Percentiles rank a stretch among this genome's conserved stretches.
These are phyloP conservation scores for Rhinichthys osculus DNA, from an alignment of 2,797 vertebrate genomes.

Conservation along the genomic window DNA sequence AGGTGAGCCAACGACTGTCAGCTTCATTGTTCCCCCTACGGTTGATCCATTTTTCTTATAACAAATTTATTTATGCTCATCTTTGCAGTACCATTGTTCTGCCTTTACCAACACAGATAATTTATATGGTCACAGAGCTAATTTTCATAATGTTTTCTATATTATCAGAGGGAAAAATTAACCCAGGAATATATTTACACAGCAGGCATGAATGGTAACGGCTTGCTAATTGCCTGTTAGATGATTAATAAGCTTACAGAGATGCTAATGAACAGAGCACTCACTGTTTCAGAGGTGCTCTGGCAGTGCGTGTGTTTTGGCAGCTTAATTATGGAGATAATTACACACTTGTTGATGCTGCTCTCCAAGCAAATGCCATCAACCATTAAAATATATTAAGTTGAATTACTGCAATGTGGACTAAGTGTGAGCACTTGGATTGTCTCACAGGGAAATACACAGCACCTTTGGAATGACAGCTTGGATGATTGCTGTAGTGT, in stretches of 20 bases:
- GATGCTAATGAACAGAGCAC: constrained; percentile 97
- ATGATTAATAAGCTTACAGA: constrained; percentile 99
- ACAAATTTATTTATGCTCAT: constrained; percentile 59
- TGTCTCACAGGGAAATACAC: constrained; percentile 61
- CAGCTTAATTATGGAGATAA: constrained; percentile 97
- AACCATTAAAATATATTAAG: constrained; percentile 92
- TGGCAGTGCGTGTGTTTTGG: constrained; percentile 90
- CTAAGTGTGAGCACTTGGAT: constrained; percentile 75
- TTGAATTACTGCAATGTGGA: constrained; percentile 85
- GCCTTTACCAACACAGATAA: constrained; percentile 90
- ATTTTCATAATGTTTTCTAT: constrained; percentile 95
- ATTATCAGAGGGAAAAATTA: constrained; percentile 94
- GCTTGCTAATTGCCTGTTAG: constrained; percentile 97
- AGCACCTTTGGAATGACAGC: constrained; percentile 42
- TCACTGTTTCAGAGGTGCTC: constrained; percentile 97
- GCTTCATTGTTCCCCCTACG: constrained; percentile 67
- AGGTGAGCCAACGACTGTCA: constrained; percentile 70
- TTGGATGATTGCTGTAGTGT: constrained; percentile 8
- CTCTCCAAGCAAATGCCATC: constrained; percentile 94
- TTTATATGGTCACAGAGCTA: constrained; percentile 89
- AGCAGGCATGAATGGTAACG: constrained; percentile 89
- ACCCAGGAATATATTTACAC: constrained; percentile 94
- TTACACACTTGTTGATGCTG: constrained; percentile 97
- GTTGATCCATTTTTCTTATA: constrained; percentile 11
- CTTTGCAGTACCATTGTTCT: constrained; percentile 78